These are phyloP conservation scores for Procambarus virginalis DNA, from an alignment of 1,140 invertebrate genomes.

Conservation along the genomic window DNA sequence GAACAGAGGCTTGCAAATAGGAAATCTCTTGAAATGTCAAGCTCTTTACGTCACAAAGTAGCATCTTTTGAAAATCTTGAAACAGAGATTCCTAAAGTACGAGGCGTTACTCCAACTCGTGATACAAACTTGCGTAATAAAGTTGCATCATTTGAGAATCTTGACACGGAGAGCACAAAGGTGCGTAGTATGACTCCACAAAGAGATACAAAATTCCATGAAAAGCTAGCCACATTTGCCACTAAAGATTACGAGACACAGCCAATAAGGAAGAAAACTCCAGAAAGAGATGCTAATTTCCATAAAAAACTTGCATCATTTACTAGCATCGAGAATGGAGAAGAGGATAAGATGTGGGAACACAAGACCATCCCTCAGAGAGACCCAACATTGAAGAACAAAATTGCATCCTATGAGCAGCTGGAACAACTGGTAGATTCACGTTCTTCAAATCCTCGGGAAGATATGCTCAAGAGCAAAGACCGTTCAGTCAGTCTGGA, in stretches of 20 bases:
- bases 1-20: conserved; percentile 72
- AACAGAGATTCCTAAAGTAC: conserved; percentile 65
- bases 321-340: conserved; percentile 50
- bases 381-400: conserved; percentile 67
- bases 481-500: conserved; percentile 69
- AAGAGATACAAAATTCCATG: conserved; percentile 64
- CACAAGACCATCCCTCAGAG: conserved; percentile 19
- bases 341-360: conserved; percentile 38
- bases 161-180: conserved; percentile 70
- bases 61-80: conserved; percentile 71
- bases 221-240: conserved; percentile 66
- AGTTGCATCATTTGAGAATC: conserved; percentile 70
- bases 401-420: conserved; percentile 70
- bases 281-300: conserved; percentile 69
- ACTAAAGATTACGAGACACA: conserved; percentile 32
- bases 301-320: conserved; percentile 68
- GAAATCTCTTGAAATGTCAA: conserved; percentile 72
- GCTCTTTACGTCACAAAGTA: conserved; percentile 67
- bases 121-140: conserved; percentile 62
- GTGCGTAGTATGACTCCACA: conserved; percentile 45
- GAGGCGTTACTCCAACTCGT: conserved; percentile 27
- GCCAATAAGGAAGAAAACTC: conserved; percentile 58
- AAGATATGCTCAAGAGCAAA: conserved; percentile 28
- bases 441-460: conserved; percentile 3
- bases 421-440: conserved; percentile 61